Conservation (phyloP, 2,888 invertebrate species). For the Physocephala rufipes region DNA sequence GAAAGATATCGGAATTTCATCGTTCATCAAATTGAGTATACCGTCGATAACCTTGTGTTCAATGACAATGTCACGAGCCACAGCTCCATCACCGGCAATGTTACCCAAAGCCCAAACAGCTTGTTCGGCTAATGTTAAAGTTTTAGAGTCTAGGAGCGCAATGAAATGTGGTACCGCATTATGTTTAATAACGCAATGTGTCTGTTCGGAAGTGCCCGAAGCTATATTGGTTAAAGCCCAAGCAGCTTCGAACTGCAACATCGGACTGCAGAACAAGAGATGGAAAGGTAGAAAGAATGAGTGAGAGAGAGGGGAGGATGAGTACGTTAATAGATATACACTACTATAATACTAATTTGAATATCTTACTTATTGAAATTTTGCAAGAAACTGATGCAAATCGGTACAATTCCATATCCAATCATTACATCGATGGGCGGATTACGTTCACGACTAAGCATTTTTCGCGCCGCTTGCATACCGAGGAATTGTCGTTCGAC, state of each 20-base stretch:
- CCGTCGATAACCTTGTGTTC: constrained; percentile 75
- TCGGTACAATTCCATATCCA: constrained; percentile 82
- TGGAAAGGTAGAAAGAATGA: background rate
- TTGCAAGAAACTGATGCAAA: constrained; percentile 80
- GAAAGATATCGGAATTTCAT: constrained; percentile 71
- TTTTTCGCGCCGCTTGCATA: constrained; percentile 85
- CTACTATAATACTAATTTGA: too few relatives aligned
- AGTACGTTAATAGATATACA: background rate
- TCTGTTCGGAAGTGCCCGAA: constrained; percentile 92
- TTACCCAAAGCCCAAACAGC: constrained; percentile 99
- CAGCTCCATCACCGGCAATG: constrained; percentile 90
- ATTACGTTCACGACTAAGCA: constrained; percentile 86
- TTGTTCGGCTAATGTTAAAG: constrained; percentile 83
- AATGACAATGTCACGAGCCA: constrained; percentile 84
- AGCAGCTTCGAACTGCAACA: constrained; percentile 92
- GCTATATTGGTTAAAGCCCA: constrained; percentile 99
- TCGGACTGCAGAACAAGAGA: constrained; percentile 67
- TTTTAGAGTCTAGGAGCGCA: constrained; percentile 73
- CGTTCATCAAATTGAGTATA: constrained; percentile 74
- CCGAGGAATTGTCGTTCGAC: constrained; percentile 73
- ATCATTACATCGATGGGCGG: constrained; percentile 93
- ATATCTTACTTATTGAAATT: constrained; percentile 74
- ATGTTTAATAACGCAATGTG: constrained; percentile 82
- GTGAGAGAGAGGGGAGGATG: background rate
- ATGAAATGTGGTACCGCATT: constrained; percentile 89